phyloP scores from a whole-genome alignment of 2,113 vertebrate genomes.

The Raja brachyura region DNA sequence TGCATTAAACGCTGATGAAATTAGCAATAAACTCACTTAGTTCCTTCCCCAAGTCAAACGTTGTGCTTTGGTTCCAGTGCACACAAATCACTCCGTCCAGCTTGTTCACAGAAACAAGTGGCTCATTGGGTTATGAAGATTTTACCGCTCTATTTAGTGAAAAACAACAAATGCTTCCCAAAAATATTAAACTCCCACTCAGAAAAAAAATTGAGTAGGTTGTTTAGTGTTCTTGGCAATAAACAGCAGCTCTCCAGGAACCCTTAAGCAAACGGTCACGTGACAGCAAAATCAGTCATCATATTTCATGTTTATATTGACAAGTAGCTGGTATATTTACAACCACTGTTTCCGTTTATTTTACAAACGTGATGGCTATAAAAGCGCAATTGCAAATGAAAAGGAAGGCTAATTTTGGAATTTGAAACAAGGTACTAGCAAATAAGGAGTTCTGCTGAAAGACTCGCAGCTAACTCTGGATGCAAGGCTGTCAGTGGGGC shows the following conservation, averaged over 20 bases:
- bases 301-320: constrained; percentile 19
- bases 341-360: constrained; percentile 25
- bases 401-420: constrained; percentile 44
- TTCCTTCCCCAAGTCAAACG: neutral
- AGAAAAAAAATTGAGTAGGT: neutral
- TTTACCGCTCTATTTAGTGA: too few relatives aligned
- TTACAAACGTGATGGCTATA: constrained; percentile 28
- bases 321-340: constrained; percentile 6
- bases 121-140: neutral
- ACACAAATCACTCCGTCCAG: neutral
- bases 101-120: neutral
- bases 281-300: constrained; percentile 21
- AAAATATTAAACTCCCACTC: neutral
- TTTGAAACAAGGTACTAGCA: constrained; percentile 24
- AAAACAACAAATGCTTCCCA: neutral
- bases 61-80: neutral
- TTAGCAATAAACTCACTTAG: neutral
- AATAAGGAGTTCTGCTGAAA: constrained; percentile 38
- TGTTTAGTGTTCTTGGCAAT: neutral
- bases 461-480: constrained; percentile 31
- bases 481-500: constrained; percentile 45
- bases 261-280: neutral
- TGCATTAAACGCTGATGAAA: neutral
- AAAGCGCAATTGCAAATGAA: constrained; percentile 39
- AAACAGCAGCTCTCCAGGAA: constrained; percentile 16